phyloP scores from a whole-genome alignment of 2,888 invertebrate genomes.

The Desoria tigrina region DNA sequence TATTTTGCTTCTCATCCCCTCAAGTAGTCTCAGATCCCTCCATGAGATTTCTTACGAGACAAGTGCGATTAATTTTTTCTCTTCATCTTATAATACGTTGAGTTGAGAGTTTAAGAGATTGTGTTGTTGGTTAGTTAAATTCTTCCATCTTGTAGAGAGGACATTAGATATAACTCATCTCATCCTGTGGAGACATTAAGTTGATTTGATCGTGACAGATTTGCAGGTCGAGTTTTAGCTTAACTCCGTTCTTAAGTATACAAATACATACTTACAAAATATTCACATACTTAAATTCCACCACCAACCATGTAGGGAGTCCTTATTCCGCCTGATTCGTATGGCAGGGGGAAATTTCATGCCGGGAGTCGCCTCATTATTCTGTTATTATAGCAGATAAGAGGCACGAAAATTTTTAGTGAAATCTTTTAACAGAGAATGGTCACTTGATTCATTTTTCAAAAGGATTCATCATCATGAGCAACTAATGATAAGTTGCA shows the following conservation, averaged over 20 bases:
- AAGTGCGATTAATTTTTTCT: slow-evolving; percentile 24
- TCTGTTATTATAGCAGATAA: background rate
- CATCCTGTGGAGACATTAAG: slow-evolving; percentile 27
- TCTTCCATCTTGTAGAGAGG: slow-evolving; percentile 4
- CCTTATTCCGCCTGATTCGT: background rate
- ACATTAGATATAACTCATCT: slow-evolving; percentile 19
- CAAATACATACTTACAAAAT: slow-evolving; percentile 6
- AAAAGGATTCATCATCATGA: background rate
- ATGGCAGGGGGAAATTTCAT: slow-evolving; percentile 5
- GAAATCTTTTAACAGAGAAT: slow-evolving; percentile 2
- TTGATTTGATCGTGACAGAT: slow-evolving; percentile 39
- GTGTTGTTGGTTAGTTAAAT: slow-evolving; percentile 7
- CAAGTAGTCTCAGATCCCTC: background rate
- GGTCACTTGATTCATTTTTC: background rate
- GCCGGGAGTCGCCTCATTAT: slow-evolving; percentile 3
- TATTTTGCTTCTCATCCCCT: background rate
- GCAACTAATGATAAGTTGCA: background rate
- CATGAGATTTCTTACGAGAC: slow-evolving; percentile 6
- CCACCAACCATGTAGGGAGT: slow-evolving; percentile 8
- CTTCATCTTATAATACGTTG: background rate
- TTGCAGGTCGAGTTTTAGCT: slow-evolving; percentile 28
- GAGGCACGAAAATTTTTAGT: slow-evolving; percentile 2
- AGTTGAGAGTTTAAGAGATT: slow-evolving; percentile 18
- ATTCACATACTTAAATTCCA: background rate
- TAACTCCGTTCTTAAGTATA: slow-evolving; percentile 6